Evolutionary conservation across 2,888 invertebrate genomes (phyloP).

Genomic region (Himalopsyche japonica): DNA sequence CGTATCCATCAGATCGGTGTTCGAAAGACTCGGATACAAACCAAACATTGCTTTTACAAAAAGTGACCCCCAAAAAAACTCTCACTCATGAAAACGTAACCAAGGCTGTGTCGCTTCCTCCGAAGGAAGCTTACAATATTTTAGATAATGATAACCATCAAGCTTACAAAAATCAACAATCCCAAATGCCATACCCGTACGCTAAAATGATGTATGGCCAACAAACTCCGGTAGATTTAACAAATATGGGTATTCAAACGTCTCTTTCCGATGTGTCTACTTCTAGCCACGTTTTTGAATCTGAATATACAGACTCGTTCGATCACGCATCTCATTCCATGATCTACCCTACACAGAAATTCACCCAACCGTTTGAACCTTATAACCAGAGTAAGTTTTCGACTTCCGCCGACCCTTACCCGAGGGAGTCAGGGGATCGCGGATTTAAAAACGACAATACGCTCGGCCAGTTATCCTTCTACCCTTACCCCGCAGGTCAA

Average conservation of each 20-base stretch:
- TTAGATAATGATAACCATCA: background rate
- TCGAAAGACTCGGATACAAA: background rate
- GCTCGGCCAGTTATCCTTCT: background rate
- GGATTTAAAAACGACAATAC: background rate
- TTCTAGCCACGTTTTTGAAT: background rate
- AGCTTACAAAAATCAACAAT: background rate
- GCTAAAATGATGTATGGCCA: background rate
- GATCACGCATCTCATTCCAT: background rate
- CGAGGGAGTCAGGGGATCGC: background rate
- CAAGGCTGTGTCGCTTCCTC: background rate
- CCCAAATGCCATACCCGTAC: background rate
- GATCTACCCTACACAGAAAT: background rate
- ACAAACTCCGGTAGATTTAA: background rate
- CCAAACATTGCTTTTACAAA: background rate
- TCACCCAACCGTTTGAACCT: background rate
- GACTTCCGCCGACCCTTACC: background rate
- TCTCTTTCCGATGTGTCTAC: slow-evolving; percentile 14
- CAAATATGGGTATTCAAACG: slow-evolving; percentile 13
- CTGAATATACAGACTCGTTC: background rate
- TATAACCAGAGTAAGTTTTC: background rate
- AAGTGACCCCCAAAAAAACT: background rate
- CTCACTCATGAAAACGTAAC: background rate
- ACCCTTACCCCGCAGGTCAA: background rate
- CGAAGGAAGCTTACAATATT: background rate
- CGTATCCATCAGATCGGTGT: background rate